Evolutionary conservation across 2,888 invertebrate genomes (phyloP).

Genomic region (Caprella mutica): DNA sequence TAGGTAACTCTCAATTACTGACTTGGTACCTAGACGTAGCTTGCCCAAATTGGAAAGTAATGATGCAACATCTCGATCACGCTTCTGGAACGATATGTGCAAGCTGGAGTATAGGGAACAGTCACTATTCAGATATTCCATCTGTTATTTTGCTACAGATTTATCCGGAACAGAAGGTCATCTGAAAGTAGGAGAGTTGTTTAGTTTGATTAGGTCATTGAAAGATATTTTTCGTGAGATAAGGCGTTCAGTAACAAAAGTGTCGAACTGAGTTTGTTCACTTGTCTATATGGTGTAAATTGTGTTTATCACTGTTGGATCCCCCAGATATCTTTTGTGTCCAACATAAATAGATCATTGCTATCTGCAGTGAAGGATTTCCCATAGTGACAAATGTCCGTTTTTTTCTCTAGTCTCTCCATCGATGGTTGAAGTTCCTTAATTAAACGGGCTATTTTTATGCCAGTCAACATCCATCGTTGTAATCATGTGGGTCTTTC

Average conservation of each 20-base stretch:
- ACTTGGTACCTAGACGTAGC: conserved; percentile 10
- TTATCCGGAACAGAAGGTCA: conserved; percentile 9
- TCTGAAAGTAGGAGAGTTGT: conserved; percentile 13
- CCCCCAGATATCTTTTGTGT: conserved; percentile 9
- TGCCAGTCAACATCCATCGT: no score
- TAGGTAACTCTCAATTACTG: background rate
- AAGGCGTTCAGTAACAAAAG: conserved; percentile 1
- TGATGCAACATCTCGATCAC: conserved; percentile 16
- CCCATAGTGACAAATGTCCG: no score
- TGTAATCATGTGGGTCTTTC: no score
- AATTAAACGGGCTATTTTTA: no score
- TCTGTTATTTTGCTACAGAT: background rate
- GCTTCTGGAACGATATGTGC: conserved; percentile 18
- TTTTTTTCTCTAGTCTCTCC: no score
- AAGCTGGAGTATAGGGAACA: conserved; percentile 12
- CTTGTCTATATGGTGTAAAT: conserved; percentile 5
- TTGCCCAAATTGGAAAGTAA: conserved; percentile 12
- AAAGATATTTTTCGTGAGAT: background rate
- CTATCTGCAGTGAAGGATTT: no score
- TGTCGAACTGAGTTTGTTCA: background rate
- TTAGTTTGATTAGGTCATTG: conserved; percentile 5
- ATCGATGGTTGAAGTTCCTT: no score
- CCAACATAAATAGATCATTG: no score
- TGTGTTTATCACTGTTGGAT: background rate
- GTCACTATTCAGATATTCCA: background rate